Percentiles rank a stretch among this genome's conserved stretches.
These are phyloP conservation scores for Daboia siamensis DNA, from an alignment of 2,113 vertebrate species.

Conservation along the genomic window DNA sequence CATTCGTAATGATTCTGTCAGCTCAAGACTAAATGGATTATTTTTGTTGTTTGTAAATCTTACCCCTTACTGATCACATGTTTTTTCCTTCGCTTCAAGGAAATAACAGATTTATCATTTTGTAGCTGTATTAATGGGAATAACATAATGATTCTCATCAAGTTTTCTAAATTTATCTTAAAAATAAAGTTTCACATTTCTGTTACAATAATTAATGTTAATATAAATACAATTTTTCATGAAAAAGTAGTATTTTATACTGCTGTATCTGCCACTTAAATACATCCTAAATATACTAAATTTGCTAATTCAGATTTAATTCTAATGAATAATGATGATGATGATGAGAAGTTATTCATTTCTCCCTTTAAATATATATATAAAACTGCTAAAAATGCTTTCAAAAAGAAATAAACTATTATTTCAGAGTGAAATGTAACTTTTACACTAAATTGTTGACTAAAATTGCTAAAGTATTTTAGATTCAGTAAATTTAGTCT, in stretches of 20 bases:
- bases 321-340: no score
- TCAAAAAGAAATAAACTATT: no score
- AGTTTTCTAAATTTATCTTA: neutral
- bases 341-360: no score
- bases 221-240: neutral
- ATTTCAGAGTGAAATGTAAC: no score
- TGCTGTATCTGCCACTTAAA: neutral
- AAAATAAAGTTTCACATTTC: neutral
- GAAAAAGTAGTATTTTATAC: no score
- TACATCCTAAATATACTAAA: neutral
- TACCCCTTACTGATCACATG: neutral
- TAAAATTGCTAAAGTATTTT: neutral
- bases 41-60: neutral
- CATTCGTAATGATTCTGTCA: slow-evolving; percentile 15
- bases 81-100: neutral
- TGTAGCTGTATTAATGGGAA: neutral
- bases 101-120: neutral
- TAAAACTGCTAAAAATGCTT: no score
- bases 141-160: neutral
- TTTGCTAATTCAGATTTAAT: neutral
- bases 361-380: no score
- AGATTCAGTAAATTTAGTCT: neutral
- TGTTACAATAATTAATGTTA: neutral
- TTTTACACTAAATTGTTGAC: no score
- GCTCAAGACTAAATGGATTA: neutral